Conservation (phyloP, 2,113 vertebrate genomes). For the Hippocampus abdominalis region DNA sequence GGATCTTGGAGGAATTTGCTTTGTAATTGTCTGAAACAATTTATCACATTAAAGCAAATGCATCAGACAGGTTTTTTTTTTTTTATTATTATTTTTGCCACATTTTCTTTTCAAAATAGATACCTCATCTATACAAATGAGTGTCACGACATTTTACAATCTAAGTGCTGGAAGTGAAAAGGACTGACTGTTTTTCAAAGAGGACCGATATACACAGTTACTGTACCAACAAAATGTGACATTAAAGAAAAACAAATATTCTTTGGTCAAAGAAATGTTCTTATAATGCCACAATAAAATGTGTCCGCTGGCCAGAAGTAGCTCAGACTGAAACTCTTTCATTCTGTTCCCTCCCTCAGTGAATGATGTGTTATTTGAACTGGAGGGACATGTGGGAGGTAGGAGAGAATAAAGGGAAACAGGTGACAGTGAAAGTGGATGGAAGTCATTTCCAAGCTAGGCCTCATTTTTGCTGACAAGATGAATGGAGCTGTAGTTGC, state of each 20-base stretch:
- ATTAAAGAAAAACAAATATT: constrained; percentile 47
- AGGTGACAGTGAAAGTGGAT: constrained; percentile 58
- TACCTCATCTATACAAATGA: constrained; percentile 73
- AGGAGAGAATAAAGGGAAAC: constrained; percentile 44
- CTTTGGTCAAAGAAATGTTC: constrained; percentile 72
- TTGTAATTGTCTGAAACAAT: constrained; percentile 58
- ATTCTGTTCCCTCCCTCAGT: constrained; percentile 39
- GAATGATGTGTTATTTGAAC: constrained; percentile 24
- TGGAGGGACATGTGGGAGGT: constrained; percentile 42
- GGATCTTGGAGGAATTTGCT: constrained; percentile 62
- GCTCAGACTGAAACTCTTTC: constrained; percentile 42
- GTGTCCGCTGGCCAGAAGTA: constrained; percentile 41
- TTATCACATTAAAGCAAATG: constrained; percentile 39
- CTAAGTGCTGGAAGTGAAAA: constrained; percentile 71
- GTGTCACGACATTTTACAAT: constrained; percentile 79
- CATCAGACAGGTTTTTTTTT: constrained; percentile 49
- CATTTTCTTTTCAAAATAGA: constrained; percentile 74
- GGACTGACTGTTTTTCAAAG: constrained; percentile 20
- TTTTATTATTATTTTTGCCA: constrained; percentile 57
- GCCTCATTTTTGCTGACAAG: constrained; percentile 38
- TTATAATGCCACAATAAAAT: constrained; percentile 59
- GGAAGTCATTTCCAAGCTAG: constrained; percentile 40
- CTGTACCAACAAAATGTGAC: constrained; percentile 43
- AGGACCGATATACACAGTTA: constrained; percentile 42
- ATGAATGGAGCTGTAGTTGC: constrained; percentile 6